Conservation (phyloP, 1,140 invertebrate species). For the Notospermus geniculatus region DNA sequence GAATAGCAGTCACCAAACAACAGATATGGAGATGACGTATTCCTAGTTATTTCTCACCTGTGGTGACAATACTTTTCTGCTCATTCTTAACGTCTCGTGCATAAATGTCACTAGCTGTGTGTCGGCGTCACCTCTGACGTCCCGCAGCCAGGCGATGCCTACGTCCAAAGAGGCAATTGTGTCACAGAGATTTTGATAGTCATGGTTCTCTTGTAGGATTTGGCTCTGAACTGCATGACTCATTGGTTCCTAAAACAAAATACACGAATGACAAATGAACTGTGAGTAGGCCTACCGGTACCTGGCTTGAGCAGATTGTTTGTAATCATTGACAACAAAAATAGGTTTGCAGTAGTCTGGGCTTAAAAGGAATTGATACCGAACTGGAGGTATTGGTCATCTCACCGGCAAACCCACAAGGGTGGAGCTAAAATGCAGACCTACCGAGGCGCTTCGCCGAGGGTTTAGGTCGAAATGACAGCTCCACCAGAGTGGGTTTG, state of each 20-base stretch:
- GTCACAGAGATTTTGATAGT: slow-evolving; percentile 30
- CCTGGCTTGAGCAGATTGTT: background rate
- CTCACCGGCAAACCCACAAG: no score
- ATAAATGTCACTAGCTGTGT: slow-evolving; percentile 31
- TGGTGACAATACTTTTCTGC: slow-evolving; percentile 14
- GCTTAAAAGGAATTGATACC: no score
- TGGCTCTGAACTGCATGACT: slow-evolving; percentile 23
- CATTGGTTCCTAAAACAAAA: slow-evolving; percentile 26
- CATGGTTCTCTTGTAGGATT: slow-evolving; percentile 28
- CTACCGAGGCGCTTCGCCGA: no score
- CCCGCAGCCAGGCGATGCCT: slow-evolving; percentile 34
- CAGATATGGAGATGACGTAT: background rate
- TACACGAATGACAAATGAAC: background rate
- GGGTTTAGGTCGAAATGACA: no score
- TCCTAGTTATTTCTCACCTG: background rate
- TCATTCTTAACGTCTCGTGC: slow-evolving; percentile 33
- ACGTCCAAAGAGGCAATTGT: slow-evolving; percentile 37
- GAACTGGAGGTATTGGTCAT: no score
- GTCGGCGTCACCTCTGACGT: slow-evolving; percentile 24
- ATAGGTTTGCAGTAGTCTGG: no score
- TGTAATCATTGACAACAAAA: no score
- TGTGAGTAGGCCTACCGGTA: no score
- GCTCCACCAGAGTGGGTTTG: no score
- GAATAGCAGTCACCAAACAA: background rate
- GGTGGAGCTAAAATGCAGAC: no score